Base-by-base conservation (phyloP, 2,888 invertebrate genomes). In the Thera britannica region DNA sequence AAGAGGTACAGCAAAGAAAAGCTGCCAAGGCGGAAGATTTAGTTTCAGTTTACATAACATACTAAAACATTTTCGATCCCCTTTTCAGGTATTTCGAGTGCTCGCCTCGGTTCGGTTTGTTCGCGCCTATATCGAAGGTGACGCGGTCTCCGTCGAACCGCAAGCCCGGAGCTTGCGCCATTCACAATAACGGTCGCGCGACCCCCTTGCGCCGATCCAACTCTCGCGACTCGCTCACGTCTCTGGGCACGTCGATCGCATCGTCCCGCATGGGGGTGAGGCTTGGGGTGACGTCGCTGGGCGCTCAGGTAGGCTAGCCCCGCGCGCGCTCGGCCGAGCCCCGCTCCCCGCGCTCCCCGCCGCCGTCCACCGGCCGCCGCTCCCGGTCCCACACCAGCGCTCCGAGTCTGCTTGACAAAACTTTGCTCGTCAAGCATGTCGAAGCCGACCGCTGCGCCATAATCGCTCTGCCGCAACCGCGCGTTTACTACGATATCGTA, bases 101-200 rank as follows among this genome's bases (percentile, higher is more conserved):
- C 89, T 95, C 96, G 73, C 96, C 97, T 51, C 96, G 97, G 83
- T 97, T 97, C 90, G 99, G 99, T 2, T 94, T 99, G 71, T 99
- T 99, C 92, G 98, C 98, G 36, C 98, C 99, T 2, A 94, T 97
- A 67, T 95, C 97, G 81, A 99, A 99, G 94, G 97, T 99, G 73
- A 96, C 97, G 78, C 96, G 96, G 72, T 97, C 98, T 56, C 98
- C 98, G 44, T 96, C 97, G 62, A 96, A 95, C 87, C 94, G 95
- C 78, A 95, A 95, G 82, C 95, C 95, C 57, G 94, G 94, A 77
- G 92, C 94, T 74, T 96, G 95, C 88, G 94, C 94, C 70, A 94
- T 95, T 72, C 96, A 95, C 86, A 95, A 90, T 83, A 94, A 94
- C 86, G 95, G 95, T 3, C 95, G 96, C 61, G 95, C 94, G 75